Conservation (phyloP, 2,888 invertebrate genomes). For the Pachydiplax longipennis region DNA sequence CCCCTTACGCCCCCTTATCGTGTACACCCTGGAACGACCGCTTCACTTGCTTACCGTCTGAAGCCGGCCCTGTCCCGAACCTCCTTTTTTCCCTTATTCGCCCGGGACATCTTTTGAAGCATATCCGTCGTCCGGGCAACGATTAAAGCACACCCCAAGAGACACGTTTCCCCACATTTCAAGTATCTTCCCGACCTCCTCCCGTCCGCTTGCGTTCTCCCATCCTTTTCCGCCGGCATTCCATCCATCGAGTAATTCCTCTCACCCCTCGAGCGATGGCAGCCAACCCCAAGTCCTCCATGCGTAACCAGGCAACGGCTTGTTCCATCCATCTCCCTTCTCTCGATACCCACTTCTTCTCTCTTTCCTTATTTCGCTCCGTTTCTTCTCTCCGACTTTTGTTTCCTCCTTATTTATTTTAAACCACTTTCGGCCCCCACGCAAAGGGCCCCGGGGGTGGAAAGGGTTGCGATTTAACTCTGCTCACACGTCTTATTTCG, state of each 20-base stretch:
- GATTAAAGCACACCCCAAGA: slow-evolving; percentile 35
- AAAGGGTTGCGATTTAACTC: neutral
- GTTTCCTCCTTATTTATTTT: neutral
- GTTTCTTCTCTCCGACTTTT: neutral
- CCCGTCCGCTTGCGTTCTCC: neutral
- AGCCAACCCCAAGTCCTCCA: neutral
- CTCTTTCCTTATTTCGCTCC: neutral
- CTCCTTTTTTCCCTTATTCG: neutral
- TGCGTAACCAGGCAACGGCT: neutral
- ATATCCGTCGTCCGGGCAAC: slow-evolving; percentile 11
- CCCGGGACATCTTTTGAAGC: neutral
- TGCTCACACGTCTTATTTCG: neutral
- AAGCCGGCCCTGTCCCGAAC: too few species aligned
- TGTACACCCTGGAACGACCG: too few species aligned
- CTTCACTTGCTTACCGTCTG: too few species aligned
- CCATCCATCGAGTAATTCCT: neutral
- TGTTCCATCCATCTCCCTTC: neutral
- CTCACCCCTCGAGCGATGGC: neutral
- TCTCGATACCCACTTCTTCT: neutral
- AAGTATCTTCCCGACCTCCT: neutral
- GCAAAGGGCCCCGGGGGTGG: neutral
- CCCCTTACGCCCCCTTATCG: too few species aligned
- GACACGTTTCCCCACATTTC: slow-evolving; percentile 17
- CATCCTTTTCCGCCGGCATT: neutral
- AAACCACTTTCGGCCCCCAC: neutral